These are phyloP conservation scores for Alces alces DNA, from an alignment of 2,113 vertebrate species.

Conservation along the genomic window DNA sequence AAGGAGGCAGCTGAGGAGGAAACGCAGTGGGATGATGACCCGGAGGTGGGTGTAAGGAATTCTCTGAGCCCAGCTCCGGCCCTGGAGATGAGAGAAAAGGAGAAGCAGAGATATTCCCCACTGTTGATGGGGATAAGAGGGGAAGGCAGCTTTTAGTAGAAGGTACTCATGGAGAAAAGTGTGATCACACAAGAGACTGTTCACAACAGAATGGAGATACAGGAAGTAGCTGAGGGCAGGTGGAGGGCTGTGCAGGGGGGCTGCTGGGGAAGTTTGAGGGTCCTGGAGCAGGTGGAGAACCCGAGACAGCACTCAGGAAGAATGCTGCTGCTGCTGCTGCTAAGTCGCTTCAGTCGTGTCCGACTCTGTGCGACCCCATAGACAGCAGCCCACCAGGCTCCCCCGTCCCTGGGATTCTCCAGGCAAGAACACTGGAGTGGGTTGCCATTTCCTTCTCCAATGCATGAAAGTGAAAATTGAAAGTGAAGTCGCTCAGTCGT, in stretches of 20 bases:
- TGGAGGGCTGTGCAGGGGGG: neutral
- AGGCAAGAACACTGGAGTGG: too few relatives aligned
- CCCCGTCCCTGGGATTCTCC: too few relatives aligned
- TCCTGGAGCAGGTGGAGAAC: too few relatives aligned
- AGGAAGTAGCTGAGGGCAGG: neutral
- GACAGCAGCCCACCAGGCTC: too few relatives aligned
- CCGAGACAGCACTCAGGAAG: neutral
- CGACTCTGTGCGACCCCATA: too few relatives aligned
- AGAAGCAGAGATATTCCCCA: neutral
- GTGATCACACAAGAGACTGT: neutral
- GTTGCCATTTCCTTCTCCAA: too few relatives aligned
- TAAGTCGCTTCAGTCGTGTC: too few relatives aligned
- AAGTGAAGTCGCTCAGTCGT: too few relatives aligned
- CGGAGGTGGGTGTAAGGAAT: neutral
- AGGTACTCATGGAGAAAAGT: neutral
- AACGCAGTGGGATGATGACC: neutral
- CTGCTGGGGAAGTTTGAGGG: neutral
- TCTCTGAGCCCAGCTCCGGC: neutral
- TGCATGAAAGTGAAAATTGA: too few relatives aligned
- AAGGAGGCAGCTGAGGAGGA: neutral
- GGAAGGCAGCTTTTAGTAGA: neutral
- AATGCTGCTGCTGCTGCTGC: too few relatives aligned
- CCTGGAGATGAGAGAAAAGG: neutral
- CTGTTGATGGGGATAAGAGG: neutral
- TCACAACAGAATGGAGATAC: neutral